These are phyloP conservation scores for Griposia aprilina DNA, from an alignment of 2,888 invertebrate genomes.

Conservation along the genomic window DNA sequence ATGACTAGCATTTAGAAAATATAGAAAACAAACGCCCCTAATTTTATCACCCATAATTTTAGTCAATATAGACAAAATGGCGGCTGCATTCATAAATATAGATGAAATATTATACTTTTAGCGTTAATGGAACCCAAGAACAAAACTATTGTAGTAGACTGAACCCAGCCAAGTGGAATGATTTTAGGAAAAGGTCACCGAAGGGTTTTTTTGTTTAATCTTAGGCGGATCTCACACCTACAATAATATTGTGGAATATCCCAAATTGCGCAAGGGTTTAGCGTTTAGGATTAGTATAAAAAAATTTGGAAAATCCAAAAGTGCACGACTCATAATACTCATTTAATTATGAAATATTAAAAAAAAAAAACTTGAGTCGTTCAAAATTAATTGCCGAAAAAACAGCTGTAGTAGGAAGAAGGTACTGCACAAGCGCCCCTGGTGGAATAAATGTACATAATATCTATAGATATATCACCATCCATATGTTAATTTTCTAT, in stretches of 20 bases:
- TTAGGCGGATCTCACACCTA: neutral
- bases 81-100: slow-evolving; percentile 30
- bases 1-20: slow-evolving; percentile 23
- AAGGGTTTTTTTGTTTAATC: slow-evolving; percentile 25
- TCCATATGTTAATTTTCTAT: no score
- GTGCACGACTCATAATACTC: no score
- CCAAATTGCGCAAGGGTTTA: neutral
- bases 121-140: slow-evolving; percentile 55
- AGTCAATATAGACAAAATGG: slow-evolving; percentile 38
- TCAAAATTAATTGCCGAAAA: no score
- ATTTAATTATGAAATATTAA: no score
- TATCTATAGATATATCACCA: no score
- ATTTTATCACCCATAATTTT: slow-evolving; percentile 18
- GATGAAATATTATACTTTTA: slow-evolving; percentile 62
- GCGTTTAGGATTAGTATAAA: no score
- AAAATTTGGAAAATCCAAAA: no score
- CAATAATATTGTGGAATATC: neutral
- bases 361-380: no score
- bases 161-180: slow-evolving; percentile 30
- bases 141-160: slow-evolving; percentile 39
- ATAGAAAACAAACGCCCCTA: slow-evolving; percentile 19
- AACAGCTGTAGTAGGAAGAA: no score
- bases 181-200: slow-evolving; percentile 17
- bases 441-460: no score
- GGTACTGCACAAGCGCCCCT: no score